A percentile compares a stretch with the other conserved stretches of the same genome.
Evolutionary conservation across 2,797 vertebrate genomes (phyloP).

Genomic region (Champsocephalus esox): DNA sequence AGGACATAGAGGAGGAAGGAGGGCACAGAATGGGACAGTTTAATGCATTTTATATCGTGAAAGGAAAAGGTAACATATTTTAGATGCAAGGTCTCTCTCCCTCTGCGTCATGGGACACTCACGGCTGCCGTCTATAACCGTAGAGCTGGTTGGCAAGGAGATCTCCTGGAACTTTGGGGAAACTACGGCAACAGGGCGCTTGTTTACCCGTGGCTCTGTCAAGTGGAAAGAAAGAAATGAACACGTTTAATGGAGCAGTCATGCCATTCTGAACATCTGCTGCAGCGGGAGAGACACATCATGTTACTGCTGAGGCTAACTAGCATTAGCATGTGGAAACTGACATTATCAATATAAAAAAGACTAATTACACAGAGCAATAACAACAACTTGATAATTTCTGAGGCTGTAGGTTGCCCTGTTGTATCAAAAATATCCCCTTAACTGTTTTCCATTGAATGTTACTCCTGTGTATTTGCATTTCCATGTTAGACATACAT

Average conservation of each 20-base stretch:
- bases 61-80: background rate
- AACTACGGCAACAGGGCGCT: slow-evolving; percentile 93
- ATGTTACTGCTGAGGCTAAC: background rate
- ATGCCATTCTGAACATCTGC: background rate
- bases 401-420: no score
- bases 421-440: no score
- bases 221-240: slow-evolving; percentile 58
- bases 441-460: no score
- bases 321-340: background rate
- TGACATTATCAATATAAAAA: background rate
- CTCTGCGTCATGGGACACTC: slow-evolving; percentile 77
- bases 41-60: slow-evolving; percentile 5
- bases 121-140: slow-evolving; percentile 98
- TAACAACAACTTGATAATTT: no score
- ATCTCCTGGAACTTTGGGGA: slow-evolving; percentile 95
- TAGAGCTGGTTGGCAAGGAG: slow-evolving; percentile 95
- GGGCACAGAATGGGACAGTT: background rate
- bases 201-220: slow-evolving; percentile 95
- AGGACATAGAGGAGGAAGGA: background rate
- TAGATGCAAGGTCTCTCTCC: background rate
- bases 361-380: background rate
- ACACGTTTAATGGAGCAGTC: slow-evolving; percentile 19
- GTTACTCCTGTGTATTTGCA: no score
- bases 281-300: background rate
- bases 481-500: background rate